A percentile compares a stretch with the other conserved stretches of the same genome.
These are phyloP conservation scores for Aphidius colemani DNA, from an alignment of 2,888 invertebrate species.

Conservation along the genomic window DNA sequence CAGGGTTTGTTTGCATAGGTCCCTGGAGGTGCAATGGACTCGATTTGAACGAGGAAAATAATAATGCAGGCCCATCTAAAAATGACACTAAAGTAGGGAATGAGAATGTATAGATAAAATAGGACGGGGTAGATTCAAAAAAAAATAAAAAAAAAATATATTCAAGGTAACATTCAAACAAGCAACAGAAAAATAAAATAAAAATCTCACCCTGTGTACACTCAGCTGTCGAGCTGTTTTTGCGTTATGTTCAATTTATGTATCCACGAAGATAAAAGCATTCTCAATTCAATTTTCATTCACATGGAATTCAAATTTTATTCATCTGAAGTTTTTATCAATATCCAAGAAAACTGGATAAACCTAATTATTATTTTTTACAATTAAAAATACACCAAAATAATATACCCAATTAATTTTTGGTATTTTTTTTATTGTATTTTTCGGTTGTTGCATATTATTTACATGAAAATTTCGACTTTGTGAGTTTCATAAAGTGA, in stretches of 20 bases:
- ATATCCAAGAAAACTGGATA: background rate
- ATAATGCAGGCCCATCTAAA: constrained; percentile 22
- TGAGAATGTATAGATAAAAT: constrained; percentile 39
- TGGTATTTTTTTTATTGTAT: background rate
- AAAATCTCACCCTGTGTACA: constrained; percentile 51
- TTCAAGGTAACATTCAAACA: constrained; percentile 15
- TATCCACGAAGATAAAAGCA: constrained; percentile 13
- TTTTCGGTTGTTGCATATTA: constrained; percentile 24
- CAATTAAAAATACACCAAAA: background rate
- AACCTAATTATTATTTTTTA: background rate
- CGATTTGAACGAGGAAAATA: constrained; percentile 17
- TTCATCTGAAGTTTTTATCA: constrained; percentile 16
- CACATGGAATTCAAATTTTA: constrained; percentile 20
- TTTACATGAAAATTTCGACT: constrained; percentile 33
- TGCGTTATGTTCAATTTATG: constrained; percentile 33
- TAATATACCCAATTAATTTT: background rate
- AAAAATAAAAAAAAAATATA: background rate
- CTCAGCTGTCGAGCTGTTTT: constrained; percentile 58
- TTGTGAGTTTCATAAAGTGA: constrained; percentile 22
- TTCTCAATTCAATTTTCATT: constrained; percentile 21
- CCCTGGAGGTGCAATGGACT: constrained; percentile 44
- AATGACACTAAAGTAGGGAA: constrained; percentile 33
- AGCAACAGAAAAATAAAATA: constrained; percentile 23
- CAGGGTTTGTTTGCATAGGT: constrained; percentile 51
- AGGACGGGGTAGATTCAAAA: constrained; percentile 3